These are phyloP conservation scores for Harpegnathos saltator DNA, from an alignment of 1,140 invertebrate species.

Conservation along the genomic window DNA sequence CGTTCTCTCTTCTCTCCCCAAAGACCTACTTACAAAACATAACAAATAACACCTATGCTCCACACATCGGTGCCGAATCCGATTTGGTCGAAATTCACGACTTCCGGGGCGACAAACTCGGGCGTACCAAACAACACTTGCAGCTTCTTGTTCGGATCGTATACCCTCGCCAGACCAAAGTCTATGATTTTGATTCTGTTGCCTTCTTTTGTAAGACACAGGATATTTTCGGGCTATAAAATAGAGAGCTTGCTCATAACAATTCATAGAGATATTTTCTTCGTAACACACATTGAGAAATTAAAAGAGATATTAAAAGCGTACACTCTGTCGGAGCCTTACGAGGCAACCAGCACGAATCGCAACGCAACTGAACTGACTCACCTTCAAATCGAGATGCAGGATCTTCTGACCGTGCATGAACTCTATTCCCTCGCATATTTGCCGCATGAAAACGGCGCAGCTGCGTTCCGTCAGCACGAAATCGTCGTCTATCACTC, in stretches of 20 bases:
- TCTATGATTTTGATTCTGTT: slow-evolving; percentile 99
- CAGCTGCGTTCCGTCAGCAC: slow-evolving; percentile 97
- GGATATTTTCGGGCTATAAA: slow-evolving; percentile 98
- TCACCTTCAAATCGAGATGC: slow-evolving; percentile 98
- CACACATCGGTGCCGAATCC: slow-evolving; percentile 98
- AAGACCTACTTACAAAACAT: slow-evolving; percentile 95
- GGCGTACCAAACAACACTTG: slow-evolving; percentile 98
- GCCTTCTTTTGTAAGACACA: slow-evolving; percentile 97
- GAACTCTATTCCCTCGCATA: slow-evolving; percentile 98
- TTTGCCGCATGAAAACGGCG: slow-evolving; percentile 98
- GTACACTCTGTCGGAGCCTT: not conserved
- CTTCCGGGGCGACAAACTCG: slow-evolving; percentile 99
- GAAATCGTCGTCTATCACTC: slow-evolving; percentile 99
- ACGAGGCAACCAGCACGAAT: too few species aligned
- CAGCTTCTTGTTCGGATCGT: slow-evolving; percentile 96
- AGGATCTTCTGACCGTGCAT: slow-evolving; percentile 97
- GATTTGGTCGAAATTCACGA: slow-evolving; percentile 99
- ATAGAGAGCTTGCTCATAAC: slow-evolving; percentile 49
- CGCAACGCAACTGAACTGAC: slow-evolving; percentile 13
- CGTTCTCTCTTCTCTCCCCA: not conserved
- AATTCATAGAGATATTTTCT: not conserved
- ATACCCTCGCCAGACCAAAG: slow-evolving; percentile 97
- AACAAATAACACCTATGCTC: slow-evolving; percentile 98
- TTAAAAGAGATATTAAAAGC: not conserved
- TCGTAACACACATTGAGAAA: not conserved